Base-by-base conservation (phyloP, 2,888 invertebrate species). In the Drosophila siamana region DNA sequence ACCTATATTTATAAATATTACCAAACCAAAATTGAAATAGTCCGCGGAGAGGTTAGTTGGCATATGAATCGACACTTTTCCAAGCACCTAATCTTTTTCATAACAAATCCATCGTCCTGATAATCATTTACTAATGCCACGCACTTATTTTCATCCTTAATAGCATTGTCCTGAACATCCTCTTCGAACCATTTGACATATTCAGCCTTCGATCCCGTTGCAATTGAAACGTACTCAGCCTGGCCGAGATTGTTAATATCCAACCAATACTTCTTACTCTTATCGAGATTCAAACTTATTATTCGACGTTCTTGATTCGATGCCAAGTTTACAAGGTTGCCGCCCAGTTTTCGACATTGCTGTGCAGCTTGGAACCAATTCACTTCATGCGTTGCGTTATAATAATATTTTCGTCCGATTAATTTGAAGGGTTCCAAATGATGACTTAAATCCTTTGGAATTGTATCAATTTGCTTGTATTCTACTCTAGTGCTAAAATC, bases 291-390 rank as follows among this genome's bases (percentile, higher is more conserved):
- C 5, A 30, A 1, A 1, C 70, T 54, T 4, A 66, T 5, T 11
- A 44, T 4, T 24, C 13, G 4, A 9, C 13, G 30, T 24, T 74
- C 70, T 2, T 30, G 0, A 8, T 61, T n/a, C 4, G 13, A n/a
- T 24, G 19, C 13, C 41, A 74, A 38, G 33, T 19, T 57, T 9
- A 70, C 38, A 2, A 70, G 61, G 15, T 74, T 57, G 4, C 57
- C 61, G 0, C 61, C 57, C 16, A 16, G 50, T 7, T 28, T 19
- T 1, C 74, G 74, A 38, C 74, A 74, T 19, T 66, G 30, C 48
- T 74, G 74, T 11, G 52, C 61, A 16, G 74, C 66, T 38, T 70
- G 65, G 11, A 65, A 66, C 74, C 70, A 74, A 22, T 74, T 74
- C 4, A 50, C 2, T 24, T 54, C 11, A 2, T 28, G n/a, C 2